These are phyloP conservation scores for Girardinus metallicus DNA, from an alignment of 2,797 vertebrate species.

Conservation along the genomic window DNA sequence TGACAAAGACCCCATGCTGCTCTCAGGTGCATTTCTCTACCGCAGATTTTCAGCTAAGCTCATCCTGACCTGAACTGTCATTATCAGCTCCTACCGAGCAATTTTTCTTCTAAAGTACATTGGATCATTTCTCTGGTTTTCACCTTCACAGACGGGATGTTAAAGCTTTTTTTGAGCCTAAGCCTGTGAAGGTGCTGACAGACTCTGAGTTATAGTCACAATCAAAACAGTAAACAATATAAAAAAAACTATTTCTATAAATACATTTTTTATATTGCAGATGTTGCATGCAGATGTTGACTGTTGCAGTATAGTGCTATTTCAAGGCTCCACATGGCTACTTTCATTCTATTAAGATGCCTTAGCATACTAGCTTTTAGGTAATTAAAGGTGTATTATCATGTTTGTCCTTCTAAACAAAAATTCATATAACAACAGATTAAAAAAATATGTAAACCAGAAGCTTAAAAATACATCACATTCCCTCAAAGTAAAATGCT, in stretches of 20 bases:
- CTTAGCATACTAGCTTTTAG: not conserved
- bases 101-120: not conserved
- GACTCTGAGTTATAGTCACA: not conserved
- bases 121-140: not conserved
- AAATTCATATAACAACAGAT: not conserved
- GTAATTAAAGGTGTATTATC: not conserved
- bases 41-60: conserved; percentile 18
- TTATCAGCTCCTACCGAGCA: not conserved
- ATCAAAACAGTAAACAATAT: not conserved
- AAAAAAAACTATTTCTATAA: no score
- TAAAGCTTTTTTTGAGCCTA: not conserved
- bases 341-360: not conserved
- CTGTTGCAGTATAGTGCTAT: not conserved
- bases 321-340: not conserved
- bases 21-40: conserved; percentile 86
- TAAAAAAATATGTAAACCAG: not conserved
- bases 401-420: not conserved
- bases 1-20: conserved; percentile 93
- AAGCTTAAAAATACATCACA: not conserved
- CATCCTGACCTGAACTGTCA: conserved; percentile 10
- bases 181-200: not conserved
- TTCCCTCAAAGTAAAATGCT: not conserved
- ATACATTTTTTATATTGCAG: no score
- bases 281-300: not conserved
- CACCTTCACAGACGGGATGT: not conserved